Conservation (phyloP, 2,797 vertebrate genomes). For the Psittacula derbiana region DNA sequence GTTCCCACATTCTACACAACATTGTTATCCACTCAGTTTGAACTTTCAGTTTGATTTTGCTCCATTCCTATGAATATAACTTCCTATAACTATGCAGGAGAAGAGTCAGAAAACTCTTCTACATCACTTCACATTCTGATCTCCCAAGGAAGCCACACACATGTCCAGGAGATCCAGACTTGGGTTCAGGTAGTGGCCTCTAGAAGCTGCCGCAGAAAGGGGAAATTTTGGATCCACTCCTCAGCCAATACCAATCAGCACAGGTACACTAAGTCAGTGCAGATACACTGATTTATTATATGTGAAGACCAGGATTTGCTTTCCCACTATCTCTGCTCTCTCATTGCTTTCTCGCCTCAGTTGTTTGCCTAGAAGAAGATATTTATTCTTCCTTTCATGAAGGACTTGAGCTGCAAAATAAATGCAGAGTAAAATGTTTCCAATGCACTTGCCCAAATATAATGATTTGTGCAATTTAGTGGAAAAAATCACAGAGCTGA, state of each 20-base stretch:
- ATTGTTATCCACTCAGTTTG: neutral
- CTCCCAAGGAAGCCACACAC: neutral
- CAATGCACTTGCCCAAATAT: constrained; percentile 49
- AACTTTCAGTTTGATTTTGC: neutral
- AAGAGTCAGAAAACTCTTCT: neutral
- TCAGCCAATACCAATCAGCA: neutral
- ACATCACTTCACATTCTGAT: neutral
- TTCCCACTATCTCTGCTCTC: neutral
- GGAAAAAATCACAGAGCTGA: constrained; percentile 31
- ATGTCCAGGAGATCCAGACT: neutral
- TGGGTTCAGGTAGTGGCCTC: neutral
- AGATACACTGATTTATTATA: neutral
- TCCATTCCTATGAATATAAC: neutral
- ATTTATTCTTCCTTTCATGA: neutral
- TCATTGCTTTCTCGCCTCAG: neutral
- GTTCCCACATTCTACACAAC: neutral
- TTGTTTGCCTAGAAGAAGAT: neutral
- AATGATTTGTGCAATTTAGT: constrained; percentile 38
- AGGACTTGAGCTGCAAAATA: constrained; percentile 8
- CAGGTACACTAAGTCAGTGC: neutral
- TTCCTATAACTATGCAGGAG: neutral
- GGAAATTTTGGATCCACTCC: neutral
- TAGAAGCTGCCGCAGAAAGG: neutral
- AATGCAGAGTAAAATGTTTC: constrained; percentile 34
- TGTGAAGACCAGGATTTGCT: neutral